Conservation (phyloP, 2,797 vertebrate genomes). For the Falco berigora region DNA sequence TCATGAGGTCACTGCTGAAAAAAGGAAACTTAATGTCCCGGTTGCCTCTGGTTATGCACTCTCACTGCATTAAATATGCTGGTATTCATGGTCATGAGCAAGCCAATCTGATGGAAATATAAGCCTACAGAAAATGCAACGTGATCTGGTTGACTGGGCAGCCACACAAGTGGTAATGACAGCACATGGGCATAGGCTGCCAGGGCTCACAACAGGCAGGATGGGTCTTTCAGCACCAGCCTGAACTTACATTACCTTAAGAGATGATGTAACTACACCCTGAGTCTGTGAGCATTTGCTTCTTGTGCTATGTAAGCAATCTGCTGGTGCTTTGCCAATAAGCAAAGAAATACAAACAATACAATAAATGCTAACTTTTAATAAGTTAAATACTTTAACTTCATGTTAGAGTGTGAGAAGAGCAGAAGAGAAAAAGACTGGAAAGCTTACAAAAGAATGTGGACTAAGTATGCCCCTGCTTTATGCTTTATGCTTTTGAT, state of each 20-base stretch:
- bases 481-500: neutral
- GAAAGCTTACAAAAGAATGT: neutral
- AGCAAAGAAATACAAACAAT: neutral
- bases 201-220: neutral
- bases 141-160: neutral
- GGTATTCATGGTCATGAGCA: neutral
- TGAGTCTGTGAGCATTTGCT: neutral
- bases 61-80: neutral
- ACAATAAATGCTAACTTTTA: neutral
- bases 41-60: neutral
- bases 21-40: neutral
- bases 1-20: neutral
- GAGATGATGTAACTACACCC: neutral
- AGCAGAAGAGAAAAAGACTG: neutral
- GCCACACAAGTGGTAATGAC: neutral
- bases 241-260: neutral
- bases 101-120: neutral
- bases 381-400: neutral
- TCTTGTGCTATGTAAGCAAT: neutral
- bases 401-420: neutral
- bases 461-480: neutral
- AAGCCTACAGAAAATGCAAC: neutral
- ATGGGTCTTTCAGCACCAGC: neutral
- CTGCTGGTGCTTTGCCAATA: neutral
- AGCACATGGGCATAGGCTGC: neutral